A percentile compares a stretch with the other conserved stretches of the same genome.
Evolutionary conservation across 2,113 vertebrate species (phyloP).

Genomic region (Microcebus jonahi): DNA sequence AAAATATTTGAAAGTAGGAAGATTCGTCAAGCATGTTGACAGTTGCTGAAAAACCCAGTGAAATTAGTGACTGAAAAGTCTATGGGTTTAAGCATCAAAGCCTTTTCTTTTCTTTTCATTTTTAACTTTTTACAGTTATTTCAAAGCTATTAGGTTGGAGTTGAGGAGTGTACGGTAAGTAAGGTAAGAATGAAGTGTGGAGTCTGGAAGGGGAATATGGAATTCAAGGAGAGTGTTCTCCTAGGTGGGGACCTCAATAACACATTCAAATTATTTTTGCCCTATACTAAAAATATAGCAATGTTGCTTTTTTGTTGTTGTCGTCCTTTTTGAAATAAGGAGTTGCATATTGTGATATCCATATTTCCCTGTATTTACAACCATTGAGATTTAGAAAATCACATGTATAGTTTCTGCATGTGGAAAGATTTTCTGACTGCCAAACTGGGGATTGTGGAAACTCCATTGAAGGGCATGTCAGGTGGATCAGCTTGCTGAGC

Average conservation of each 20-base stretch:
- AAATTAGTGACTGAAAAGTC: background rate
- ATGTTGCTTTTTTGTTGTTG: background rate
- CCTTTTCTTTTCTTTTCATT: background rate
- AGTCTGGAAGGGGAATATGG: background rate
- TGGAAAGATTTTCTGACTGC: background rate
- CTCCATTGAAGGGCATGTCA: fast-evolving
- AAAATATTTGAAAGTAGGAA: background rate
- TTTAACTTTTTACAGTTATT: background rate
- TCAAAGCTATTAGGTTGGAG: background rate
- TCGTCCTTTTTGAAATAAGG: background rate
- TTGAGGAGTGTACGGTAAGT: background rate
- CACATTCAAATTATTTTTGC: background rate
- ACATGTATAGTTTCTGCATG: background rate
- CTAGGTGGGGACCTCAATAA: fast-evolving
- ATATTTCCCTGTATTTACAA: background rate
- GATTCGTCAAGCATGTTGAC: background rate
- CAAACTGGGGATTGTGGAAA: fast-evolving
- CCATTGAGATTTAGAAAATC: background rate
- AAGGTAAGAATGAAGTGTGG: background rate
- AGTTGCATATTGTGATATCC: background rate
- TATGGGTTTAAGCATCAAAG: background rate
- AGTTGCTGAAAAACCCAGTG: background rate
- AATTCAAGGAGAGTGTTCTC: background rate
- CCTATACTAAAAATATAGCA: background rate
- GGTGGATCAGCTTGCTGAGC: background rate